Evolutionary conservation across 2,797 vertebrate species (phyloP).

Genomic region (Muscicapa comitata): DNA sequence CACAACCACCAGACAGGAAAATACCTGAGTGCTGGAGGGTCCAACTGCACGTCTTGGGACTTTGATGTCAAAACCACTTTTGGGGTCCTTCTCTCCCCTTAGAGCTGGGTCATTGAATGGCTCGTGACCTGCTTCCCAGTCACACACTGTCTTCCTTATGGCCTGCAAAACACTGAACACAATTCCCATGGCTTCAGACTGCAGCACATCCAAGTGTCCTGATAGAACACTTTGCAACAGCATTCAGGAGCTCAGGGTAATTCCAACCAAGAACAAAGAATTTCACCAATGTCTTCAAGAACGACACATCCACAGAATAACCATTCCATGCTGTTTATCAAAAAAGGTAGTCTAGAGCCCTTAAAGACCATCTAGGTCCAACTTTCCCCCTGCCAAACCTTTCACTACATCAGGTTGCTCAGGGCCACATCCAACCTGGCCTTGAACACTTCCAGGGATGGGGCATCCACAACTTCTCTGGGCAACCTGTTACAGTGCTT

Average conservation of each 20-base stretch:
- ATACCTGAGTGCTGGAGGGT: slow-evolving; percentile 88
- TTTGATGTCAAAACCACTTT: slow-evolving; percentile 89
- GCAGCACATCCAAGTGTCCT: accelerated
- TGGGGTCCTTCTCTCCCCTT: slow-evolving; percentile 87
- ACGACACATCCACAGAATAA: not conserved
- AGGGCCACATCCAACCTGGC: not conserved
- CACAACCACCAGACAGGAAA: not conserved
- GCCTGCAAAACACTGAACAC: slow-evolving; percentile 84
- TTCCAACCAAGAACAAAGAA: not conserved
- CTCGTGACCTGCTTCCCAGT: slow-evolving; percentile 85
- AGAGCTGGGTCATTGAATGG: slow-evolving; percentile 87
- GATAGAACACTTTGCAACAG: not conserved
- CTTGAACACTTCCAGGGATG: not conserved
- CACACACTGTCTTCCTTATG: slow-evolving; percentile 87
- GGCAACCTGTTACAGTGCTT: not conserved
- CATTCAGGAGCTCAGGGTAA: accelerated
- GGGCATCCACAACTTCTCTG: not conserved
- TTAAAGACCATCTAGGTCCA: not conserved
- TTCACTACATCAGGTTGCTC: not conserved
- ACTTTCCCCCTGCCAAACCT: not conserved
- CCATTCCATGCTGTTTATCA: accelerated
- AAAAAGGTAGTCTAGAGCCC: not conserved
- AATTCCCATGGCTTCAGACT: not conserved
- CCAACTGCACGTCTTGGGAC: slow-evolving; percentile 87
- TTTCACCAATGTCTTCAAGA: not conserved